Evolutionary conservation across 2,113 vertebrate species (phyloP).

Genomic region (Ia io): DNA sequence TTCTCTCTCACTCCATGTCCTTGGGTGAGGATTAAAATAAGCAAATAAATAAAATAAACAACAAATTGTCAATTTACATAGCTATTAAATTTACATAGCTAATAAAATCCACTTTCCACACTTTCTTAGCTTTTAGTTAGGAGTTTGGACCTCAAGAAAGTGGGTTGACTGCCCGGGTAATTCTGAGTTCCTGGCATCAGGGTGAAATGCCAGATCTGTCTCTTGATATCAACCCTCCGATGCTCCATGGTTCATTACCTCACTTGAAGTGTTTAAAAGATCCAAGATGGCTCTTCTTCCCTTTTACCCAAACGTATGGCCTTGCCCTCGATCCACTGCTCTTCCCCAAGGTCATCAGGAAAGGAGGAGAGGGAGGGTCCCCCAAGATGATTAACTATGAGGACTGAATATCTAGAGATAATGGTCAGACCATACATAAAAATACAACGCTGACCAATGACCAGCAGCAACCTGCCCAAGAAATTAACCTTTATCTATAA

Average conservation of each 20-base stretch:
- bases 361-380: neutral
- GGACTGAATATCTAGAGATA: neutral
- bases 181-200: neutral
- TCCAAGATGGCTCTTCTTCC: neutral
- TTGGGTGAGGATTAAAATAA: neutral
- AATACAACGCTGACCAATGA: neutral
- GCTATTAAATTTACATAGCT: neutral
- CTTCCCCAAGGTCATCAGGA: neutral
- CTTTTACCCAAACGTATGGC: neutral
- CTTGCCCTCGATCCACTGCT: neutral
- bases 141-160: neutral
- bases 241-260: neutral
- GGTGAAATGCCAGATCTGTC: neutral
- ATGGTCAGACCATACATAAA: neutral
- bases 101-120: neutral
- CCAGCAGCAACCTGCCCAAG: neutral
- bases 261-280: neutral
- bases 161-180: neutral
- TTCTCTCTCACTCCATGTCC: neutral
- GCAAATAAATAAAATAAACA: neutral
- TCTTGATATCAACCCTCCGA: neutral
- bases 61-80: neutral
- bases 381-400: neutral
- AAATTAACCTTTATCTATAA: neutral
- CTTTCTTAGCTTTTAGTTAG: neutral